Percentiles rank a stretch among this genome's conserved stretches.
Conservation (phyloP, 2,888 invertebrate species). For the Chymomyza amoena region DNA sequence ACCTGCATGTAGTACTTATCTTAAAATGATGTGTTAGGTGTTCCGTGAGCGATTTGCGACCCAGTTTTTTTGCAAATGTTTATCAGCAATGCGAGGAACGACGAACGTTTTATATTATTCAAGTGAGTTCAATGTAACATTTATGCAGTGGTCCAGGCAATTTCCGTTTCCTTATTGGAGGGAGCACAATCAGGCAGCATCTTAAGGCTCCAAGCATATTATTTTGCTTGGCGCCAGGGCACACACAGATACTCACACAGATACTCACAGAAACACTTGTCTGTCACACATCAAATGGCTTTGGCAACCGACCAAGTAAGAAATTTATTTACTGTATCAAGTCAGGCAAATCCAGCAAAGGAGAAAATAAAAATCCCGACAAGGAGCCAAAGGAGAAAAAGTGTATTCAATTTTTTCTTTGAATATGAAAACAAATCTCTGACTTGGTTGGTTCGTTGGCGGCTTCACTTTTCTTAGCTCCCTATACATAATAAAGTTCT, state of each 20-base stretch:
- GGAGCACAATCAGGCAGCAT: constrained; percentile 28
- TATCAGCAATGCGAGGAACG: neutral
- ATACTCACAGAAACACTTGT: neutral
- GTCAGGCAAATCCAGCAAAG: neutral
- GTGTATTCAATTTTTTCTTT: constrained; percentile 1
- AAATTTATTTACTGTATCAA: constrained; percentile 19
- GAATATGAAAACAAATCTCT: constrained; percentile 20
- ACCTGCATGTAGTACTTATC: neutral
- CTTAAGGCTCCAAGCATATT: neutral
- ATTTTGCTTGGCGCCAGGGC: constrained; percentile 18
- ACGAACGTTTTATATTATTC: neutral
- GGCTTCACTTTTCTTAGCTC: neutral
- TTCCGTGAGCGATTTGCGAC: neutral
- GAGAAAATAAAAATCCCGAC: neutral
- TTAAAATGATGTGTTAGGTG: neutral
- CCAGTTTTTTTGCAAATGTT: neutral
- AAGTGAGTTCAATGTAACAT: constrained; percentile 32
- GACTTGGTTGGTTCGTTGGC: neutral
- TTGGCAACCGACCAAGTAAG: constrained; percentile 40
- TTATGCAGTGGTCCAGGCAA: constrained; percentile 24
- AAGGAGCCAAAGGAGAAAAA: neutral
- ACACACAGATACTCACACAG: neutral
- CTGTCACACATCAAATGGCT: constrained; percentile 38
- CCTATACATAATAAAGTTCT: neutral
- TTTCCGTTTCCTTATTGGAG: constrained; percentile 44